Evolutionary conservation across 2,888 invertebrate species (phyloP).

Genomic region (Agrochola macilenta): DNA sequence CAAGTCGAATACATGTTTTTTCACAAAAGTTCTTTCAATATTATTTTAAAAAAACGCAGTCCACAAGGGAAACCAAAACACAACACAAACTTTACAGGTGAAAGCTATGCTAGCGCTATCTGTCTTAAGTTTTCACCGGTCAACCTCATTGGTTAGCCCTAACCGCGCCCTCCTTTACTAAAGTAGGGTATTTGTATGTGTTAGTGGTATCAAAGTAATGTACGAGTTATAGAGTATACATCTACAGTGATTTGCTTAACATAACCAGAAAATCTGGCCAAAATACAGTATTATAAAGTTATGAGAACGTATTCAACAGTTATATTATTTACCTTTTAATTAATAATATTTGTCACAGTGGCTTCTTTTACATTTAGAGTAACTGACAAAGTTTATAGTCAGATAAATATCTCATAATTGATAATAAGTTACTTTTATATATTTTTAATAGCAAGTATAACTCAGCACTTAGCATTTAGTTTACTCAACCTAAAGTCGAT

Average conservation of each 20-base stretch:
- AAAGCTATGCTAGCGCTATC: no score
- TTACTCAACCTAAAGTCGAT: neutral
- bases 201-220: constrained; percentile 5
- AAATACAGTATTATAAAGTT: constrained; percentile 26
- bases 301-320: constrained; percentile 32
- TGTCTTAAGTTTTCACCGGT: no score
- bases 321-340: constrained; percentile 12
- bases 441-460: neutral
- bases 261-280: neutral
- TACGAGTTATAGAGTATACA: neutral
- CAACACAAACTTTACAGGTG: no score
- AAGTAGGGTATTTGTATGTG: neutral
- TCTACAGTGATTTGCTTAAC: constrained; percentile 11
- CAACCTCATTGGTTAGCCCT: neutral
- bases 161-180: neutral
- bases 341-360: constrained; percentile 31
- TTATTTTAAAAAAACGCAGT: no score
- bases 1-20: no score
- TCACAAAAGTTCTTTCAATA: no score
- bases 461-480: constrained; percentile 11
- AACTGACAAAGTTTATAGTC: constrained; percentile 18
- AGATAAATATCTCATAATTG: constrained; percentile 14
- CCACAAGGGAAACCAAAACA: no score
- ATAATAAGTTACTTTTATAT: neutral
- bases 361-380: constrained; percentile 14